phyloP scores from a whole-genome alignment of 2,113 vertebrate genomes.

The Falcunculus frontatus region DNA sequence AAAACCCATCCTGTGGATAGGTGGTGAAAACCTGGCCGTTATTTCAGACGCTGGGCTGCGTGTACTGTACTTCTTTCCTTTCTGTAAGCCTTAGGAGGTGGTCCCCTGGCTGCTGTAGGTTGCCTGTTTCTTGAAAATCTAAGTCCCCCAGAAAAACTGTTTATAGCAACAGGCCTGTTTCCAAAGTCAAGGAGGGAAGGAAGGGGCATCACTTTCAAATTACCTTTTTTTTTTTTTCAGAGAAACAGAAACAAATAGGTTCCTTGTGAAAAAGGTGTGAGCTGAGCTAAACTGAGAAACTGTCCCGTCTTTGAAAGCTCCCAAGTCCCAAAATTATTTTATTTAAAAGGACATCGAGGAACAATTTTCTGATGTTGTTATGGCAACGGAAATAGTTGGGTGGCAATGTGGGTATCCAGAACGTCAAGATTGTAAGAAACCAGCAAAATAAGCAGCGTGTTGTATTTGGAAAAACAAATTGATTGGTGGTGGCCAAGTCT shows the following conservation, averaged over 20 bases:
- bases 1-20: background rate
- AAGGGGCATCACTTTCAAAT: slow-evolving; percentile 34
- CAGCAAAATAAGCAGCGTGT: slow-evolving; percentile 27
- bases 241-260: slow-evolving; percentile 23
- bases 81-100: slow-evolving; percentile 8
- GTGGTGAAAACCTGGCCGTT: background rate
- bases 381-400: slow-evolving; percentile 75
- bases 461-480: slow-evolving; percentile 48
- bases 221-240: background rate
- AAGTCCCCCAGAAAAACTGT: slow-evolving; percentile 47
- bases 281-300: slow-evolving; percentile 44
- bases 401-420: slow-evolving; percentile 65
- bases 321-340: slow-evolving; percentile 52
- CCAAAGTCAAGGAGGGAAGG: background rate
- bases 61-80: background rate
- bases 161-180: slow-evolving; percentile 31
- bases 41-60: background rate
- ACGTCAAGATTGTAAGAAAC: slow-evolving; percentile 56
- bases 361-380: slow-evolving; percentile 76
- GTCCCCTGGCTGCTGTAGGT: slow-evolving; percentile 67
- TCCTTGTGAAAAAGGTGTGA: slow-evolving; percentile 46
- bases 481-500: slow-evolving; percentile 49
- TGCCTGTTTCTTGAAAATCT: slow-evolving; percentile 75
- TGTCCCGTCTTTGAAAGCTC: background rate
- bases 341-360: slow-evolving; percentile 66